Percentiles rank a stretch among this genome's conserved stretches.
phyloP scores from a whole-genome alignment of 1,140 invertebrate species.

The Babylonia areolata region DNA sequence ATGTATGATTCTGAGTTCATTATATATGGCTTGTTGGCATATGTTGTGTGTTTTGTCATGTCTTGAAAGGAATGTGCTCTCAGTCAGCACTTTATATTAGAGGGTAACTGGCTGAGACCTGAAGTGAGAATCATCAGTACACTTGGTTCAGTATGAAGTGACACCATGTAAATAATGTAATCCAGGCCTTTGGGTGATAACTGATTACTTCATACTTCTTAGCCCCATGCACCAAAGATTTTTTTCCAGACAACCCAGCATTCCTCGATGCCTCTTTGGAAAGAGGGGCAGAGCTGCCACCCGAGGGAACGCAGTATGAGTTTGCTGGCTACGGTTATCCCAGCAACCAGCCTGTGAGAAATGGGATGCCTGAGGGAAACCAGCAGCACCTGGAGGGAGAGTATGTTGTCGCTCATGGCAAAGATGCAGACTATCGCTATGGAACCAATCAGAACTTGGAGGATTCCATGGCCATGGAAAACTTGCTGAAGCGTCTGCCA shows the following conservation, averaged over 20 bases:
- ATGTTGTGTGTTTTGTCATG: too few species aligned
- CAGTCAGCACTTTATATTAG: too few species aligned
- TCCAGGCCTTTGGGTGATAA: too few species aligned
- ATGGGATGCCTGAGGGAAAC: background rate
- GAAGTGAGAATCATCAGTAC: too few species aligned
- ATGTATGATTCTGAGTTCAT: too few species aligned
- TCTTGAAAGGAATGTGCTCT: too few species aligned
- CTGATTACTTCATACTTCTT: background rate
- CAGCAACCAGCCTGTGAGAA: background rate
- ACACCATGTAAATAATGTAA: too few species aligned
- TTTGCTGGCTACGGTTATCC: slow-evolving; percentile 14
- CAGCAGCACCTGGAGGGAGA: background rate
- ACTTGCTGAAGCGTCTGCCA: slow-evolving; percentile 56
- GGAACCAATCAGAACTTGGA: background rate
- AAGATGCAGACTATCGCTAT: background rate
- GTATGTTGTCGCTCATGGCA: background rate
- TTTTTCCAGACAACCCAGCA: slow-evolving; percentile 12
- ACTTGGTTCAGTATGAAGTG: too few species aligned
- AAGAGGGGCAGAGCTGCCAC: background rate
- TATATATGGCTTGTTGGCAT: too few species aligned
- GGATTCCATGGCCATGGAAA: background rate
- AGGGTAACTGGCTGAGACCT: too few species aligned
- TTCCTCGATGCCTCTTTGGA: background rate
- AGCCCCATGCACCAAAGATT: background rate
- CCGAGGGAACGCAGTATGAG: background rate